Base-by-base conservation (phyloP, 2,113 vertebrate species). In the Strix uralensis region DNA sequence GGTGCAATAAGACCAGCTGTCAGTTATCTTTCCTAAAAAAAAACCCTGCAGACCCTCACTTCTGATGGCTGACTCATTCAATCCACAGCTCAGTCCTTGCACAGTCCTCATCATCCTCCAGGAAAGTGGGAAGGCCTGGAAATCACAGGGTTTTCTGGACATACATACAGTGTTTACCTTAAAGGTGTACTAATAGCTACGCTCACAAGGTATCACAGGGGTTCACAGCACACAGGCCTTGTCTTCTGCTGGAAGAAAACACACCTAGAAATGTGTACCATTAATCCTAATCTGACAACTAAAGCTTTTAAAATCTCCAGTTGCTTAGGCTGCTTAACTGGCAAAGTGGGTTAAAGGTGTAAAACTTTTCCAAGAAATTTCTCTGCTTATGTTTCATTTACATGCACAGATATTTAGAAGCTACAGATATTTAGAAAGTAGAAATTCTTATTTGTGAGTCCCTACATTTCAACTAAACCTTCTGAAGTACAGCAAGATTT, bases 361-460 rank as follows among this genome's bases (percentile, higher is more conserved):
- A 65, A 61, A 69, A 55, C 12, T 52, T 44, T 42, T 21, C 15
- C 29, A n/a, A 13, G 15, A 54, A 38, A 22, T 38, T 47, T 66
- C 30, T 85, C 62, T 79, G 40, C 34, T 71, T 79, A 70, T 8
- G 12, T 67, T 82, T 74, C 61, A 30, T 9, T 91, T 47, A 49
- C 15, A 40, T 3, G 3, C n/a, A 46, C 18, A 16, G 44, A 44
- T 44, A 44, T 44, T 44, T 44, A 44, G 44, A 75, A 54, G 9
- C 9, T 59, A 30, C 0, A 1, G 14, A 7, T 55, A 61, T 51
- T 54, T 29, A 78, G 11, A 58, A 75, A 27, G 49, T 0, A 32
- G 4, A 2, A 6, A 10, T 18, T 88, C 7, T 54, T 49, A 32
- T 19, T 77, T 3, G 3, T 13, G 23, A 72, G 3, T 0, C 0